These are phyloP conservation scores for Priocnemis perturbator DNA, from an alignment of 2,888 invertebrate genomes.

Conservation along the genomic window DNA sequence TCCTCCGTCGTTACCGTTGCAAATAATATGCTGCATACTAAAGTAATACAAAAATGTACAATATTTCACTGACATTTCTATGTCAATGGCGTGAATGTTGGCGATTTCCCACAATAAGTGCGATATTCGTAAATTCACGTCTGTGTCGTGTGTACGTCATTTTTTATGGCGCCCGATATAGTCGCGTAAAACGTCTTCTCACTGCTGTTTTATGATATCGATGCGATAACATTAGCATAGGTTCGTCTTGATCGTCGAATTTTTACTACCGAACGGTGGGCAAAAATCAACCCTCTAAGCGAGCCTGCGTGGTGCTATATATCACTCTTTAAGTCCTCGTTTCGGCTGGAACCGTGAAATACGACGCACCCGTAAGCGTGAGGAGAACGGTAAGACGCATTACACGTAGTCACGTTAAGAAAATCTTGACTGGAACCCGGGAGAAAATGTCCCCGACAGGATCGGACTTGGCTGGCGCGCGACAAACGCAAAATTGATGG, in stretches of 20 bases:
- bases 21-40: no score
- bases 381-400: slow-evolving; percentile 47
- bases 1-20: no score
- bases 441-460: slow-evolving; percentile 35
- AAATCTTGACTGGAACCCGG: slow-evolving; percentile 47
- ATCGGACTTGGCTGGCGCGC: not conserved
- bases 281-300: slow-evolving; percentile 38
- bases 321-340: slow-evolving; percentile 46
- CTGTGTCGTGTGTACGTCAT: no score
- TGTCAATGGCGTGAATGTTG: no score
- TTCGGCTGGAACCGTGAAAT: slow-evolving; percentile 44
- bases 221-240: slow-evolving; percentile 9
- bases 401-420: slow-evolving; percentile 43
- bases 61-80: no score
- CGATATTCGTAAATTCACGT: no score
- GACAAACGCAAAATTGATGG: not conserved
- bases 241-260: slow-evolving; percentile 31
- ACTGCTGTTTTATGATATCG: no score
- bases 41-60: no score
- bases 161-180: no score
- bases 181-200: no score
- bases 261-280: slow-evolving; percentile 17
- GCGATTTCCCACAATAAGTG: no score
- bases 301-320: slow-evolving; percentile 27
- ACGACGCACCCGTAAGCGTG: slow-evolving; percentile 41